A percentile compares a stretch with the other conserved stretches of the same genome.
Conservation (phyloP, 2,113 vertebrate genomes). For the Pachyramphus minor region DNA sequence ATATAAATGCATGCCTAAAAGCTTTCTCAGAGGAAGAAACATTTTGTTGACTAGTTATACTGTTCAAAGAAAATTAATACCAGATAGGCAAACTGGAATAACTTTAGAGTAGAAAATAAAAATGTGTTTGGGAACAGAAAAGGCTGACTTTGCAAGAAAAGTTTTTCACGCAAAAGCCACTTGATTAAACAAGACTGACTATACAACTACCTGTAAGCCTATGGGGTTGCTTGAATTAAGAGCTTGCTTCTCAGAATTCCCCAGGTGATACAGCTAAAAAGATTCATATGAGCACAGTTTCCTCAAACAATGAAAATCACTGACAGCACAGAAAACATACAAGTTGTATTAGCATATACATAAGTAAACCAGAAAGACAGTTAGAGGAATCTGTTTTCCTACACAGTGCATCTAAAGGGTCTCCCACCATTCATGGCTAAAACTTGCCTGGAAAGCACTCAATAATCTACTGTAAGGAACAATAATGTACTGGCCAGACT, state of each 20-base stretch:
- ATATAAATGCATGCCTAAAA: conserved; percentile 11
- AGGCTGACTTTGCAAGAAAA: conserved; percentile 16
- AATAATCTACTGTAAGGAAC: not conserved
- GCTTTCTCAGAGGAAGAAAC: not conserved
- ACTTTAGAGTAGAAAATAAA: conserved; percentile 33
- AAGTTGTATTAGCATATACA: not conserved
- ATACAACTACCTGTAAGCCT: conserved; percentile 2
- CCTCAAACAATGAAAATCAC: not conserved
- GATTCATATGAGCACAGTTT: not conserved
- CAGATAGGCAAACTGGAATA: conserved; percentile 42
- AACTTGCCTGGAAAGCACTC: not conserved
- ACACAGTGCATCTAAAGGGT: not conserved
- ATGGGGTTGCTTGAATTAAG: not conserved
- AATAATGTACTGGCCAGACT: not conserved
- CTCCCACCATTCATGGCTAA: not conserved
- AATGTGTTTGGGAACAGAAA: conserved; percentile 15
- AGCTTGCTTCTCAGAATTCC: not conserved
- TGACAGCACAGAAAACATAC: not conserved
- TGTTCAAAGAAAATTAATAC: conserved; percentile 44
- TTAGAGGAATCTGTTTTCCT: not conserved
- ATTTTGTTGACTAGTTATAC: not conserved
- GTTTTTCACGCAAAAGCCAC: not conserved
- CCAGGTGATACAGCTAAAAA: not conserved
- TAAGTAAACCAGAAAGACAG: not conserved
- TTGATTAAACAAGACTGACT: not conserved